phyloP scores from a whole-genome alignment of 2,797 vertebrate species.

The Sebastes iracundus region DNA sequence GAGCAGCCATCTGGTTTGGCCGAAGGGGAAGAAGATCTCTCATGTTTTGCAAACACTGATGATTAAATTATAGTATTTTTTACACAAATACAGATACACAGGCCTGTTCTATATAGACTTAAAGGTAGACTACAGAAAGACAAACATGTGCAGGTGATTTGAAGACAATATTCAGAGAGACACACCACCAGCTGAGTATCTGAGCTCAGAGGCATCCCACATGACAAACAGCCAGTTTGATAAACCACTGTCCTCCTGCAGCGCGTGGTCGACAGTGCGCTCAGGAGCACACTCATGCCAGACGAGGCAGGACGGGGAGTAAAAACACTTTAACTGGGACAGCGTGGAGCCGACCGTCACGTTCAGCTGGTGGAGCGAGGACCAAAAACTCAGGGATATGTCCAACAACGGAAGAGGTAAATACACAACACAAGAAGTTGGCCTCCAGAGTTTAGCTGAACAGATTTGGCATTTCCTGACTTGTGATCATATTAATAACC shows the following conservation, averaged over 20 bases:
- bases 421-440: conserved; percentile 49
- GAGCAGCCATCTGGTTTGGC: conserved; percentile 19
- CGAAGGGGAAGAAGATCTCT: not conserved
- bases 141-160: not conserved
- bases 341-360: conserved; percentile 63
- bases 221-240: conserved; percentile 40
- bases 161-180: not conserved
- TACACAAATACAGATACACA: not conserved
- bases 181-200: conserved; percentile 16
- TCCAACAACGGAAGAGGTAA: conserved; percentile 86
- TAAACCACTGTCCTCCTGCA: conserved; percentile 72
- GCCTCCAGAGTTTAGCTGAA: not conserved
- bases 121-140: not conserved
- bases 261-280: conserved; percentile 62
- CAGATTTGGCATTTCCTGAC: not conserved
- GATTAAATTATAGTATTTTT: not conserved
- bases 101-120: not conserved
- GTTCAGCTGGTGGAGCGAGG: conserved; percentile 74
- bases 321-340: conserved; percentile 74
- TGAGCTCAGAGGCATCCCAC: conserved; percentile 29
- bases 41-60: not conserved
- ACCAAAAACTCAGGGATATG: conserved; percentile 81
- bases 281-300: conserved; percentile 78
- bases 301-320: conserved; percentile 72
- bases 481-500: not conserved